Percentiles rank a stretch among this genome's conserved stretches.
These are phyloP conservation scores for Prunella himalayana DNA, from an alignment of 2,113 vertebrate genomes.

Conservation along the genomic window DNA sequence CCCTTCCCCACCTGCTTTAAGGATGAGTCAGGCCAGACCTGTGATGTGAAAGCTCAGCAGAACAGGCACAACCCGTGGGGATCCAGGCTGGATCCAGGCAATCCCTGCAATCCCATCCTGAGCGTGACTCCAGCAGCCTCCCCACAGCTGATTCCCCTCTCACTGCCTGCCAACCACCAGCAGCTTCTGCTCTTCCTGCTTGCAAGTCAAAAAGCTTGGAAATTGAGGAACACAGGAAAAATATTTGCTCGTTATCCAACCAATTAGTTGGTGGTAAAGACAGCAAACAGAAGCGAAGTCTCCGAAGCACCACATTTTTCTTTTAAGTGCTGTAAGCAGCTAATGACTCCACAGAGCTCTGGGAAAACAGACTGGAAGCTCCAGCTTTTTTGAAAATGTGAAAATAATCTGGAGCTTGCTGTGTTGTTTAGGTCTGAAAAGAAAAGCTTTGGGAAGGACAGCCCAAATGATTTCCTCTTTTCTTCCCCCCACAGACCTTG, in stretches of 20 bases:
- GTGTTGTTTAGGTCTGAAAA: background rate
- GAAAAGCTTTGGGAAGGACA: background rate
- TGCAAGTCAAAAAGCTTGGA: slow-evolving; percentile 2
- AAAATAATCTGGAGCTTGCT: background rate
- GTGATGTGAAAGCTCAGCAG: background rate
- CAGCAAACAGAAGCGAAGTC: slow-evolving; percentile 35
- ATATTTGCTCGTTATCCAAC: slow-evolving; percentile 43
- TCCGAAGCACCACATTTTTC: slow-evolving; percentile 25
- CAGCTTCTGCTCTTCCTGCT: slow-evolving; percentile 1
- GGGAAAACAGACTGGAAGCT: background rate
- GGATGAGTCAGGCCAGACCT: background rate
- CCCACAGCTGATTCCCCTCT: background rate
- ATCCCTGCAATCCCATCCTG: background rate
- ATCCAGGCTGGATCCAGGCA: background rate
- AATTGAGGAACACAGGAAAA: slow-evolving; percentile 46
- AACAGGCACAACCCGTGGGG: background rate
- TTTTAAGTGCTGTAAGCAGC: slow-evolving; percentile 38
- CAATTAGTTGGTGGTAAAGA: slow-evolving; percentile 45
- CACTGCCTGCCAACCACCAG: background rate
- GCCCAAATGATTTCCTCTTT: background rate
- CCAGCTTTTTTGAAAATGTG: background rate
- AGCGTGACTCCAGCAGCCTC: background rate
- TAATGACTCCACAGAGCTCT: background rate
- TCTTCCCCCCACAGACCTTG: background rate
- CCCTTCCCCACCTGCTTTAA: background rate